Base-by-base conservation (phyloP, 1,140 invertebrate species). In the Oedothorax gibbosus region DNA sequence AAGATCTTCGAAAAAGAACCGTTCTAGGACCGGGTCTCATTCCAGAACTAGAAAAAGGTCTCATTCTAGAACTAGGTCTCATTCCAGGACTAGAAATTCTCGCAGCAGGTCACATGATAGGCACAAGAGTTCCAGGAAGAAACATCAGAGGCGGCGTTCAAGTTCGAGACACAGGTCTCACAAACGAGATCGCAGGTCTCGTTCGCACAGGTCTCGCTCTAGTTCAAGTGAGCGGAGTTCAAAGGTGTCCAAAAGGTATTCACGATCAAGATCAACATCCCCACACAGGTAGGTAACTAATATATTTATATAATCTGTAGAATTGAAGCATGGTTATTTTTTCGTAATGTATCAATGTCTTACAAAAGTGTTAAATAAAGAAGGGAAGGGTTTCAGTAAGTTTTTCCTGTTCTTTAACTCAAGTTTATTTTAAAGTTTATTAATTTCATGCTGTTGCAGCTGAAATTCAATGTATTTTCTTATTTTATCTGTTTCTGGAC, bases 211-310 rank as follows among this genome's bases (percentile, higher is more conserved):
- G 18, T 85, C 83, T 35, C 21, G 49, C 53, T 85, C 83, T 10
- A 56, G 69, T 21, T 80, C 85, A 3, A 15, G 53, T 7, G 80
- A 60, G 64, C 54, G 50, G 10, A 60, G 72, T 10, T 62, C 69
- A 9, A 75, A 50, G 50, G 6, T n/a, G 2, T 80, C 76, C 50
- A 72, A 62, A 14, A 73, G 57, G 62, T 77, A 64, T 84, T 84
- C 81, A 15, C 57, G 62, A 12, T 85, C 83, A 18, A 69, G 56
- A 35, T 85, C 83, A n/a, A 7, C 35, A 51, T 85, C 83, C 21
- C 83, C 83, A 53, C 7, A 14, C 62, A 77, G 75, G 76, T 77
- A 35, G 18, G 71, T 75, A 51, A n/a, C 7, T 35, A 2, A n/a
- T 5, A 35, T 35, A 35, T 35, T 2, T 35, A 35, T 35, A 35